Evolutionary conservation across 1,140 invertebrate genomes (phyloP).

Genomic region (Chelonus insularis): DNA sequence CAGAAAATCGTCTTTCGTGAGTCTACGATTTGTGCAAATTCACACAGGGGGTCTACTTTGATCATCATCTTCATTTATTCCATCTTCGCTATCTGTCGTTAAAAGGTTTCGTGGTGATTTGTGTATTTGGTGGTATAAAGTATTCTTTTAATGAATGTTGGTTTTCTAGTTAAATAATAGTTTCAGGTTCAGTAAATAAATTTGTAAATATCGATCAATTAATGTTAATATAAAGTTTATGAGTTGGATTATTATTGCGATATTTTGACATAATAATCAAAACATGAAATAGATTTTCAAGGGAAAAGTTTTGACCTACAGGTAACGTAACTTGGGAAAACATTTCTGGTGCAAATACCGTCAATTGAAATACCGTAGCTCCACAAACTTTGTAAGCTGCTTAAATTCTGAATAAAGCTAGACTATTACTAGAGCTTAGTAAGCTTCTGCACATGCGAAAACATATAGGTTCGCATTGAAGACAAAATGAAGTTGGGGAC

Average conservation of each 20-base stretch:
- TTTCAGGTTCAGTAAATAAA: too few species aligned
- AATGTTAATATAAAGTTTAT: too few species aligned
- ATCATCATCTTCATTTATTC: background rate
- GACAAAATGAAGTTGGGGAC: too few species aligned
- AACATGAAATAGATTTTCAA: background rate
- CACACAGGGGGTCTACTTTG: too few species aligned
- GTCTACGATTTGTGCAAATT: too few species aligned
- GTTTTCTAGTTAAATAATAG: too few species aligned
- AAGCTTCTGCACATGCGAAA: constrained; percentile 34
- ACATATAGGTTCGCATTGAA: constrained; percentile 1
- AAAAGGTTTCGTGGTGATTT: background rate
- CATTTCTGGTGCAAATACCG: background rate
- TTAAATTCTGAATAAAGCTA: constrained; percentile 47
- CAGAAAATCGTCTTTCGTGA: constrained; percentile 44
- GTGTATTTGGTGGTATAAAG: too few species aligned
- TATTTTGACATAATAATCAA: background rate
- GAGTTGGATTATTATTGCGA: background rate
- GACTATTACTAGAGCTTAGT: constrained; percentile 43
- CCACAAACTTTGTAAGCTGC: constrained; percentile 39
- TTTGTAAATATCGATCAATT: too few species aligned
- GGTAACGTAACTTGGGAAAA: background rate
- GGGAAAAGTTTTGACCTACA: background rate
- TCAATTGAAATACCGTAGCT: constrained; percentile 32
- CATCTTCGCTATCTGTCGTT: background rate
- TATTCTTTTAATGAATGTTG: too few species aligned